Percentiles rank a stretch among this genome's conserved stretches.
Evolutionary conservation across 2,113 vertebrate genomes (phyloP).

Genomic region (Damaliscus lunatus): DNA sequence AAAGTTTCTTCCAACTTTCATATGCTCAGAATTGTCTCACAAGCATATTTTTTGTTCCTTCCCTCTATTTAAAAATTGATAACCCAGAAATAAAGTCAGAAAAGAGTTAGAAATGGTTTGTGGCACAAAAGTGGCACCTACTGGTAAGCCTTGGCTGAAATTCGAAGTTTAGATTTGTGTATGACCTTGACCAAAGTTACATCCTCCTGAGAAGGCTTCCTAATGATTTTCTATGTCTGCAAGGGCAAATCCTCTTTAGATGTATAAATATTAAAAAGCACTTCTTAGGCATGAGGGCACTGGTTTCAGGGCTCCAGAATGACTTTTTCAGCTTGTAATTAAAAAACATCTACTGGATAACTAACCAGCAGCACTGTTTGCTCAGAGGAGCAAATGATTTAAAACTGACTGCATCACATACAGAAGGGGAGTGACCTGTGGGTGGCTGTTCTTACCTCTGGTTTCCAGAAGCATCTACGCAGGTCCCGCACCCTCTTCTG

Average conservation of each 20-base stretch:
- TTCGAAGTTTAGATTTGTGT: constrained; percentile 69
- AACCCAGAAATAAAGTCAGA: constrained; percentile 73
- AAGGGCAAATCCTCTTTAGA: constrained; percentile 66
- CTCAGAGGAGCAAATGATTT: constrained; percentile 43
- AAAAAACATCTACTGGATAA: constrained; percentile 65
- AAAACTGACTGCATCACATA: not conserved
- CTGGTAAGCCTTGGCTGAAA: constrained; percentile 69
- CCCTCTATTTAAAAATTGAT: constrained; percentile 81
- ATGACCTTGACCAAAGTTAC: constrained; percentile 78
- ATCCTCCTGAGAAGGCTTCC: constrained; percentile 67
- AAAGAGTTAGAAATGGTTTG: constrained; percentile 51
- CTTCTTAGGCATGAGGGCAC: constrained; percentile 56
- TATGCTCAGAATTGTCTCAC: constrained; percentile 75
- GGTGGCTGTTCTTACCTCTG: not conserved
- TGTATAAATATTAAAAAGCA: constrained; percentile 69
- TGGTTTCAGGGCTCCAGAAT: constrained; percentile 47
- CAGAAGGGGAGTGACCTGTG: not conserved
- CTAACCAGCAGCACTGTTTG: constrained; percentile 64
- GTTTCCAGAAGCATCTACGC: not conserved
- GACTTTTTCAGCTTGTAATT: constrained; percentile 63
- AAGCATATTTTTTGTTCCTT: constrained; percentile 69
- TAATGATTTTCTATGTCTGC: constrained; percentile 65
- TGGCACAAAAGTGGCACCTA: constrained; percentile 75
- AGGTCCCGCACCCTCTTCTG: not conserved
- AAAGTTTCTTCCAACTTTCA: constrained; percentile 68